Base-by-base conservation (phyloP, 1,140 invertebrate genomes). In the Cephus cinctus region DNA sequence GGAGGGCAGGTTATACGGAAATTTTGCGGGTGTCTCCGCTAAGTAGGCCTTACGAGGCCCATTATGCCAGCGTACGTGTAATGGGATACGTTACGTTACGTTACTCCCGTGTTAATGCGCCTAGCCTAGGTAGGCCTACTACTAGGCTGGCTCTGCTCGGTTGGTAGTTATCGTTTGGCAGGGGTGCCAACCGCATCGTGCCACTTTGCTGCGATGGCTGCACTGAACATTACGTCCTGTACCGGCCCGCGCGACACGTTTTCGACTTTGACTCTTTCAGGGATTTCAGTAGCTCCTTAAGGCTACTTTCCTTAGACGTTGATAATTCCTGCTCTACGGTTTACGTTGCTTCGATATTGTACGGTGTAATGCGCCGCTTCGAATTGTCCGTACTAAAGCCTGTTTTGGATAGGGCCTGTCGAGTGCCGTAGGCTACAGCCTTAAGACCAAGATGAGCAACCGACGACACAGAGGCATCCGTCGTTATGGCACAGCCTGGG, bases 21-120 rank as follows among this genome's bases (percentile, higher is more conserved):
- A 54, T 51, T 55, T 56, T 40, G 36, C 36, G 23, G 22, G 16
- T 42, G 35, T 54, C 19, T 18, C 39, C 27, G 40, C 22, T 56
- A 61, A 59, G 54, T 53, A 61, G 57, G 47, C 41, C 44, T 60
- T 56, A 54, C 47, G 36, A 22, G 43, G 38, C 42, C 58, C 46
- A 54, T 61, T 61, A 56, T 27, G 35, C 35, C 16, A 19, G 15
- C 16, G 23, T 48, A 51, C 41, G 35, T 32, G 45, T 48, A 54
- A 57, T 45, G 34, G 42, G 9, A 11, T 21, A 27, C 27, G 30
- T 47, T 50, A 54, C 45, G 23, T 40, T 41, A 41, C 38, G 12
- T 39, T 23, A 34, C 23, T 36, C 22, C 22, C 18, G 36, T 48
- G 46, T 48, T 48, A 40, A 40, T 48, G 46, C 46, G 46, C 32